Evolutionary conservation across 1,140 invertebrate species (phyloP).

Genomic region (Diorhabda elongata): DNA sequence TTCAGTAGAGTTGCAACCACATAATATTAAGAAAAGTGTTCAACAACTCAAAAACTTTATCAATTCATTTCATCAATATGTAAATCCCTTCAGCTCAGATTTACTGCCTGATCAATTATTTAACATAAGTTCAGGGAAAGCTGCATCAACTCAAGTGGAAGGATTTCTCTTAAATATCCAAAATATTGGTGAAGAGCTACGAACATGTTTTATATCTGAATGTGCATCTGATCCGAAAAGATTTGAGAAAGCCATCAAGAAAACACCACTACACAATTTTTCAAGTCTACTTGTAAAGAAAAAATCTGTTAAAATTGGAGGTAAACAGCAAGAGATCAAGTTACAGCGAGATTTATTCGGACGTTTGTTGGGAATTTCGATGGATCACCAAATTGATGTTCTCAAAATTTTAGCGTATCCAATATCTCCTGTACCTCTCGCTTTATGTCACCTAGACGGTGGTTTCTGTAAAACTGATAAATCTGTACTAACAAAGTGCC

Average conservation of each 20-base stretch:
- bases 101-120: too few relatives aligned
- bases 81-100: too few relatives aligned
- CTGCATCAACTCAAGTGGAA: not conserved
- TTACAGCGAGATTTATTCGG: too few relatives aligned
- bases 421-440: constrained; percentile 21
- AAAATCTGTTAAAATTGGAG: constrained; percentile 12
- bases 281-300: too few relatives aligned
- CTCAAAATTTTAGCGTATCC: constrained; percentile 23
- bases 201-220: too few relatives aligned
- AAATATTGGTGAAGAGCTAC: not conserved
- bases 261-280: too few relatives aligned
- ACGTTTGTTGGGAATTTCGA: constrained; percentile 21
- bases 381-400: constrained; percentile 23
- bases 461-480: constrained; percentile 41
- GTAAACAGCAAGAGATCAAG: too few relatives aligned
- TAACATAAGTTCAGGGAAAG: too few relatives aligned
- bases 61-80: not conserved
- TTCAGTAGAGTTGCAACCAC: too few relatives aligned
- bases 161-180: constrained; percentile 3
- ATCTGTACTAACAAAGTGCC: constrained; percentile 25
- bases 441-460: constrained; percentile 43
- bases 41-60: constrained; percentile 8
- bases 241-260: too few relatives aligned
- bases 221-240: too few relatives aligned
- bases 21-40: constrained; percentile 12